Percentiles rank a stretch among this genome's conserved stretches.
phyloP scores from a whole-genome alignment of 1,140 invertebrate genomes.

The Euwallacea fornicatus region DNA sequence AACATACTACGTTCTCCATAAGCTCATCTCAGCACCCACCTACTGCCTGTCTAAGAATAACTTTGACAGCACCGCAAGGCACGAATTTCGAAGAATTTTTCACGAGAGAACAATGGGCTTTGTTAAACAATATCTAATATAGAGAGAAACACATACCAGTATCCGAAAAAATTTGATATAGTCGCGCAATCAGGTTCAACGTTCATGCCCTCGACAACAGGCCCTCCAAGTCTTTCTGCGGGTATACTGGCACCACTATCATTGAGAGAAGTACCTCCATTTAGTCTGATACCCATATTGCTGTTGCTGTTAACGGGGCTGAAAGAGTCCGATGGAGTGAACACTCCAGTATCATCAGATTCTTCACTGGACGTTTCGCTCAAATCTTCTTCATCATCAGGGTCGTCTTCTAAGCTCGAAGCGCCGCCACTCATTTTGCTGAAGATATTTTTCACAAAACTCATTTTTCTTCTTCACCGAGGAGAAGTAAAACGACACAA shows the following conservation, averaged over 20 bases:
- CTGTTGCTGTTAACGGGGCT: constrained; percentile 45
- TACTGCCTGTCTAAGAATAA: constrained; percentile 9
- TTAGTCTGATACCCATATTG: constrained; percentile 41
- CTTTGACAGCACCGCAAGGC: constrained; percentile 7
- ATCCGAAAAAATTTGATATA: constrained; percentile 52
- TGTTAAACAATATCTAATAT: constrained; percentile 2
- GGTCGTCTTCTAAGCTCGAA: constrained; percentile 34
- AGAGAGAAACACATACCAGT: constrained; percentile 47
- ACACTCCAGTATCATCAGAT: constrained; percentile 49
- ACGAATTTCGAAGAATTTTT: neutral
- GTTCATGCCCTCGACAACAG: constrained; percentile 5
- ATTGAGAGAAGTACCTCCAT: constrained; percentile 16
- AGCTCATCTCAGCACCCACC: neutral
- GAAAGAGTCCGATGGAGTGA: constrained; percentile 32
- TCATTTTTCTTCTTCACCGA: constrained; percentile 39
- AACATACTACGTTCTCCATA: neutral
- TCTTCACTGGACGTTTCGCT: constrained; percentile 45
- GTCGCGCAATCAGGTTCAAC: constrained; percentile 49
- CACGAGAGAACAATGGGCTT: neutral
- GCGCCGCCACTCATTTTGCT: constrained; percentile 40
- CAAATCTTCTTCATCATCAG: constrained; percentile 48
- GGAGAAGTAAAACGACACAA: constrained; percentile 24
- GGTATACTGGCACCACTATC: neutral
- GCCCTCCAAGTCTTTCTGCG: constrained; percentile 2
- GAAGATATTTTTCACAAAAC: constrained; percentile 50